Evolutionary conservation across 2,888 invertebrate genomes (phyloP).

Genomic region (Geotrupes spiniger): DNA sequence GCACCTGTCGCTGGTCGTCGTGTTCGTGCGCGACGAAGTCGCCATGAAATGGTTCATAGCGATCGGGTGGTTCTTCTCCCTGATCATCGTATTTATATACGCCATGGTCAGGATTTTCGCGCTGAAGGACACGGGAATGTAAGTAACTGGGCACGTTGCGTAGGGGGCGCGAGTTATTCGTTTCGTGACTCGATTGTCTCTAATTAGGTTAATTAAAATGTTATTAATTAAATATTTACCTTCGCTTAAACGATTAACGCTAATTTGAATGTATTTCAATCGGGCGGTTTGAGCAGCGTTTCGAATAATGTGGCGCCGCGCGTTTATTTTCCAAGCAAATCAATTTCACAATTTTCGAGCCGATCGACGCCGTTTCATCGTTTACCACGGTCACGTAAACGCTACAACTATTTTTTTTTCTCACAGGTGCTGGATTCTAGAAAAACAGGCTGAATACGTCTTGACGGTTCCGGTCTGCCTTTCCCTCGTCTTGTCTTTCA

Average conservation of each 20-base stretch:
- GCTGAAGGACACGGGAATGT: constrained; percentile 24
- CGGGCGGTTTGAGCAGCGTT: no score
- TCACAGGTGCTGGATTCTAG: constrained; percentile 67
- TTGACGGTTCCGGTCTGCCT: constrained; percentile 61
- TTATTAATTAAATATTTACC: neutral
- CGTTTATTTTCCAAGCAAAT: no score
- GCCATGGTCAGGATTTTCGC: constrained; percentile 33
- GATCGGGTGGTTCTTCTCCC: constrained; percentile 67
- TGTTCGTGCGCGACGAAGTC: constrained; percentile 70
- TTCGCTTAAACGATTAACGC: no score
- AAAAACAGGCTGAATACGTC: constrained; percentile 63
- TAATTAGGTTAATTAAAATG: neutral
- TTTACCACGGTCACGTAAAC: no score
- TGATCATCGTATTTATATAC: constrained; percentile 54
- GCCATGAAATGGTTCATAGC: constrained; percentile 67
- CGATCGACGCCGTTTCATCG: no score
- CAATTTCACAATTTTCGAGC: no score
- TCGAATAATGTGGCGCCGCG: no score
- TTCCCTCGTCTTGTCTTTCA: constrained; percentile 58
- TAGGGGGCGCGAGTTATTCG: neutral
- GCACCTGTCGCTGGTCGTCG: constrained; percentile 72
- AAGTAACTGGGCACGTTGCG: no score
- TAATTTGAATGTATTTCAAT: no score
- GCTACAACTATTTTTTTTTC: constrained; percentile 4
- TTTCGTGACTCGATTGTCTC: neutral